phyloP scores from a whole-genome alignment of 92 coral and sea anemone species.

The Umimayanthus kanabou region DNA sequence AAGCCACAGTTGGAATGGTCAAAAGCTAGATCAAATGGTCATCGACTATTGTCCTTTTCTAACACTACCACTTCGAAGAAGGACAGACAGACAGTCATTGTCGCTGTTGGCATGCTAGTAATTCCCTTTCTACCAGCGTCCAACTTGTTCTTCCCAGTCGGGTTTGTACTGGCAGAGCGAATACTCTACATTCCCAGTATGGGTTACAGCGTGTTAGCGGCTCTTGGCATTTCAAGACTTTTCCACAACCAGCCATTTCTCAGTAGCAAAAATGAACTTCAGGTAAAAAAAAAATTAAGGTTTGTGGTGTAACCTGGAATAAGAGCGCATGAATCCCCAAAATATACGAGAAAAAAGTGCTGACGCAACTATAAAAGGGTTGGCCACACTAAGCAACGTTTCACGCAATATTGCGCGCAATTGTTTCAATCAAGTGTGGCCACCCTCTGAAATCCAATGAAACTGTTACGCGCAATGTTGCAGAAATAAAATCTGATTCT shows the following conservation, averaged over 20 bases:
- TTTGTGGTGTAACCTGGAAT: no score
- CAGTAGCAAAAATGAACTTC: neutral
- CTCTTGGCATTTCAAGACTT: slow-evolving; percentile 63
- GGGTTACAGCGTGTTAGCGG: slow-evolving; percentile 63
- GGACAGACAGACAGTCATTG: slow-evolving; percentile 55
- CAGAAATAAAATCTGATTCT: no score
- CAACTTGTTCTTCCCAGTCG: slow-evolving; percentile 77
- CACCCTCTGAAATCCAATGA: no score
- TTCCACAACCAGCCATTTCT: slow-evolving; percentile 9
- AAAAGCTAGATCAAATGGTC: neutral
- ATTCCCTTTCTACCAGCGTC: slow-evolving; percentile 81
- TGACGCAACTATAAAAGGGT: no score
- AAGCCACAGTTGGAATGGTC: neutral
- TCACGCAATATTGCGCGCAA: no score
- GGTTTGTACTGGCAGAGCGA: slow-evolving; percentile 82
- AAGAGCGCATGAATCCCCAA: no score
- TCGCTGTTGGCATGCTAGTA: slow-evolving; percentile 54
- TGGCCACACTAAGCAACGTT: no score
- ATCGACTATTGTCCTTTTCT: neutral
- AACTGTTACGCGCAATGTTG: no score
- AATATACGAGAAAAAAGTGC: no score
- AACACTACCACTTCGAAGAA: neutral
- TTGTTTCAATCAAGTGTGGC: no score
- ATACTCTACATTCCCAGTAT: slow-evolving; percentile 79
- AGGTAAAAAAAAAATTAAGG: slow-evolving; percentile 4